Evolutionary conservation across 2,888 invertebrate genomes (phyloP).

Genomic region (Tenodera sinensis): DNA sequence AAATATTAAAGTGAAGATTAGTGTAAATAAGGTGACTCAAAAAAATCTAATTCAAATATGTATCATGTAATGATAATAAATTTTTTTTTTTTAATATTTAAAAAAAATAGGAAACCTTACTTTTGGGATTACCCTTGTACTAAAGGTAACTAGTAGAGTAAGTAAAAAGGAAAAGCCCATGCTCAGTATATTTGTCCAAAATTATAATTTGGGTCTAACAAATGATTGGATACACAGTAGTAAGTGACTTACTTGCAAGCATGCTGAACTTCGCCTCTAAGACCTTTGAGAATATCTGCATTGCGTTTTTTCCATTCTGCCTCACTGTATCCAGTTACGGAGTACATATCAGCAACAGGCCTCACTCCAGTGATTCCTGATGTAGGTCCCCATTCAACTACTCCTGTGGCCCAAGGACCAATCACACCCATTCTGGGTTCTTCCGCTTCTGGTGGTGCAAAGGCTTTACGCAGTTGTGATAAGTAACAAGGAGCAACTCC

Average conservation of each 20-base stretch:
- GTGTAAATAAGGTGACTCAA: too few species aligned
- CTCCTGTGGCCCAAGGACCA: conserved; percentile 68
- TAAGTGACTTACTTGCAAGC: conserved; percentile 37
- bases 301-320: conserved; percentile 69
- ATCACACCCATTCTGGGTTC: conserved; percentile 34
- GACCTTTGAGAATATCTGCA: conserved; percentile 50
- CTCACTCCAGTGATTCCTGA: conserved; percentile 62
- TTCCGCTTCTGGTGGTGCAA: conserved; percentile 19
- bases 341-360: conserved; percentile 71
- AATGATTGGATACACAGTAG: neutral
- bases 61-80: too few species aligned
- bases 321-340: conserved; percentile 67
- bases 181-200: too few species aligned
- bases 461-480: neutral
- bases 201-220: too few species aligned
- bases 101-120: too few species aligned
- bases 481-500: neutral
- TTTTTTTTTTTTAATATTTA: too few species aligned
- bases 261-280: conserved; percentile 49
- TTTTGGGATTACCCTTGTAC: too few species aligned
- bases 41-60: too few species aligned
- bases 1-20: too few species aligned
- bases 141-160: too few species aligned
- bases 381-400: conserved; percentile 69
- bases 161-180: too few species aligned